A percentile compares a stretch with the other conserved stretches of the same genome.
Conservation (phyloP, 2,888 invertebrate species). For the Lydus trimaculatus region DNA sequence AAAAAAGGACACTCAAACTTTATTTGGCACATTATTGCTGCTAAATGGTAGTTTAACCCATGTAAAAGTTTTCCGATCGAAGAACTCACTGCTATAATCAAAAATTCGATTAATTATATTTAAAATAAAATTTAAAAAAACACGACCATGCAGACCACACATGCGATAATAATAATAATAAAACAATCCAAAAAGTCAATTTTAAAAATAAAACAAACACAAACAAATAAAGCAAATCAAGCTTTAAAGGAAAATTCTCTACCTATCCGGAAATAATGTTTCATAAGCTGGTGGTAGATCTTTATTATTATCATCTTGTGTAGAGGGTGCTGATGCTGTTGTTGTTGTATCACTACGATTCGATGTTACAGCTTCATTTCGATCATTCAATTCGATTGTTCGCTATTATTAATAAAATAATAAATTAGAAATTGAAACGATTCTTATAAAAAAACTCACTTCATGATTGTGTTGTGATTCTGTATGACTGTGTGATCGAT, state of each 20-base stretch:
- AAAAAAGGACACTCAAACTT: background rate
- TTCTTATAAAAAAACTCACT: background rate
- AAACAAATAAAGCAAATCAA: background rate
- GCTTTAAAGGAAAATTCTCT: background rate
- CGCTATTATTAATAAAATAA: slow-evolving; percentile 25
- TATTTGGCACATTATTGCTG: background rate
- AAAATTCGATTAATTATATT: background rate
- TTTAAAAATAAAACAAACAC: background rate
- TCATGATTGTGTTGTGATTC: slow-evolving; percentile 3
- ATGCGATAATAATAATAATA: background rate
- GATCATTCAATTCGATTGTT: slow-evolving; percentile 48
- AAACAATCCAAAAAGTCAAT: background rate
- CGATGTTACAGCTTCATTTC: slow-evolving; percentile 25
- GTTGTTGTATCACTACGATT: slow-evolving; percentile 6
- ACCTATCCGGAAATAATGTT: slow-evolving; percentile 61
- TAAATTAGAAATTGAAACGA: slow-evolving; percentile 2
- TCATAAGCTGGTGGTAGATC: slow-evolving; percentile 67
- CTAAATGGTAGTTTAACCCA: background rate
- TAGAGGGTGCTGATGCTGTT: slow-evolving; percentile 48
- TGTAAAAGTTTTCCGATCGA: background rate
- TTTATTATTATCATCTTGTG: slow-evolving; percentile 63
- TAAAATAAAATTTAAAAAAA: background rate
- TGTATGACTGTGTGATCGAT: background rate
- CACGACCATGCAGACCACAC: background rate
- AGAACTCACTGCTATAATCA: background rate